These are phyloP conservation scores for Conus betulinus DNA, from an alignment of 1,140 invertebrate species.

Conservation along the genomic window DNA sequence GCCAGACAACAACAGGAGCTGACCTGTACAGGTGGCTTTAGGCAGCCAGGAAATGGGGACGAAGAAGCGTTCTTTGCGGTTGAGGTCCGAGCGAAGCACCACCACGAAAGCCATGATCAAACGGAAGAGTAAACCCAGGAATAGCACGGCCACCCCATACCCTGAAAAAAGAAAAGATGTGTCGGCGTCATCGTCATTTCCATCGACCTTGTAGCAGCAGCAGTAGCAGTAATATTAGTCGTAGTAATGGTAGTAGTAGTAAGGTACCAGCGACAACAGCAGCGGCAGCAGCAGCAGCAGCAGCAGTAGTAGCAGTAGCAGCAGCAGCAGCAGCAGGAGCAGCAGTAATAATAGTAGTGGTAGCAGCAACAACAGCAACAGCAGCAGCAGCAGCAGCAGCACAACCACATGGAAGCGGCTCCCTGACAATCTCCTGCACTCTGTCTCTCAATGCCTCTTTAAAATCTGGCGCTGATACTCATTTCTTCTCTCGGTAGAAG, in stretches of 20 bases:
- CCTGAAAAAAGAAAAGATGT: slow-evolving; percentile 57
- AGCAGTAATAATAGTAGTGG: neutral
- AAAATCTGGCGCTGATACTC: too few relatives aligned
- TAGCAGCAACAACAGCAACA: neutral
- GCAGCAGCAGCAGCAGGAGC: too few relatives aligned
- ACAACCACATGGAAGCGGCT: too few relatives aligned
- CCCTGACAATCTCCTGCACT: too few relatives aligned
- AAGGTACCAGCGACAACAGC: too few relatives aligned
- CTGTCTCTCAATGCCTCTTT: too few relatives aligned
- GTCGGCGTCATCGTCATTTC: too few relatives aligned
- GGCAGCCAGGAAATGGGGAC: slow-evolving; percentile 92
- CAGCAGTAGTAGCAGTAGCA: neutral
- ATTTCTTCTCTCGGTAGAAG: too few relatives aligned
- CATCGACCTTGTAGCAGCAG: too few relatives aligned
- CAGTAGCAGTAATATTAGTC: too few relatives aligned
- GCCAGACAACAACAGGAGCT: neutral
- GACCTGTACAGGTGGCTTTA: slow-evolving; percentile 81
- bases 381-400: too few relatives aligned
- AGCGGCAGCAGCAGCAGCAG: neutral
- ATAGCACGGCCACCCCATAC: slow-evolving; percentile 77
- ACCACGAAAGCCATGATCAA: slow-evolving; percentile 79
- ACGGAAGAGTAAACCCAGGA: slow-evolving; percentile 78
- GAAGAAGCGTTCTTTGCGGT: slow-evolving; percentile 90
- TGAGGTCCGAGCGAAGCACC: slow-evolving; percentile 82
- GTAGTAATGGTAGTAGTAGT: too few relatives aligned